Conservation (phyloP, 2,113 vertebrate species). For the Falcunculus frontatus region DNA sequence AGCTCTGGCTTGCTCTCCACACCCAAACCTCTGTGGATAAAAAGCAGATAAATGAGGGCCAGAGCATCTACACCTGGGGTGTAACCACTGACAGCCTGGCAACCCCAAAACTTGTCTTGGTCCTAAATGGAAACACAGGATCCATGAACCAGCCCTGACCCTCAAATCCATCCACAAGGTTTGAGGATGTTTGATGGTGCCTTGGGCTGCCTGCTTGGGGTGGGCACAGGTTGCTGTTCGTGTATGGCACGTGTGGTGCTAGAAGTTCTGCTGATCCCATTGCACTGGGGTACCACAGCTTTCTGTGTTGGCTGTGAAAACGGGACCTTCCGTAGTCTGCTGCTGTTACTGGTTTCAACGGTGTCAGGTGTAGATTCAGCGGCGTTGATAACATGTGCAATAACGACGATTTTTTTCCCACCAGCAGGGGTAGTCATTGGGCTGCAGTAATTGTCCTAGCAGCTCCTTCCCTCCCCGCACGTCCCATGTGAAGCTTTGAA, state of each 20-base stretch:
- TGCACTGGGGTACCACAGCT: not conserved
- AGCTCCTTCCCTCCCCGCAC: not conserved
- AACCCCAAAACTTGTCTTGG: not conserved
- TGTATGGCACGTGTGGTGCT: not conserved
- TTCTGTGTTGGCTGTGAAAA: not conserved
- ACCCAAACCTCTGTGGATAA: constrained; percentile 64
- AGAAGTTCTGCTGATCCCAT: not conserved
- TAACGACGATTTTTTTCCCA: not conserved
- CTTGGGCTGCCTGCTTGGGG: not conserved
- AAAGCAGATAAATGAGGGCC: not conserved
- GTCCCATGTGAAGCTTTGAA: not conserved
- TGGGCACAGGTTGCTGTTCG: not conserved
- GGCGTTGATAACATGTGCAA: not conserved
- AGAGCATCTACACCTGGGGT: not conserved
- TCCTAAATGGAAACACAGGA: not conserved
- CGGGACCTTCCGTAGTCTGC: accelerated
- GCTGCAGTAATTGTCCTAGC: constrained; percentile 7
- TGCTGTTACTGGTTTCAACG: not conserved
- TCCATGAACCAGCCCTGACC: not conserved
- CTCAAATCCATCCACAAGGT: not conserved
- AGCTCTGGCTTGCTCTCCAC: constrained; percentile 90
- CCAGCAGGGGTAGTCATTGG: constrained; percentile 63
- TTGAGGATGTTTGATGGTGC: not conserved
- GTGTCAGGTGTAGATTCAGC: not conserved
- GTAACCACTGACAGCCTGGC: not conserved